Evolutionary conservation across 2,113 vertebrate genomes (phyloP).

Genomic region (Lepidothrix coronata): DNA sequence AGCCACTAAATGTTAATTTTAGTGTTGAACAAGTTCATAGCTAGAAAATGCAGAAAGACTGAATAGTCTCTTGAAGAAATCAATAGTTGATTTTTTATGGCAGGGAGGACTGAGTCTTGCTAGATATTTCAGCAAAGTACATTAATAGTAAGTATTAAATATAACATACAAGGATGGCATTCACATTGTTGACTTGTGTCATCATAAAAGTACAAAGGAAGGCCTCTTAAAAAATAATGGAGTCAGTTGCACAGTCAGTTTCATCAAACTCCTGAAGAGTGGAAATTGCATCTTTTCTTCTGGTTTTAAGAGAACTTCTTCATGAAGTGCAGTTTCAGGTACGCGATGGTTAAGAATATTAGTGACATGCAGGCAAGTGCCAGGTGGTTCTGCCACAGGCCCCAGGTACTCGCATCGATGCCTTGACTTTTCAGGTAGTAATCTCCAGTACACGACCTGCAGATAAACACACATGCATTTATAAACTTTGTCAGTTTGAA

Average conservation of each 20-base stretch:
- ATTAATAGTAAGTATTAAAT: not conserved
- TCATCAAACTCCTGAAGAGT: not conserved
- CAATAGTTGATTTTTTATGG: not conserved
- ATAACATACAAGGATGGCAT: not conserved
- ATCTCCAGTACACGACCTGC: constrained; percentile 80
- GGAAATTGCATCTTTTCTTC: not conserved
- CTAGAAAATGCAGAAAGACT: not conserved
- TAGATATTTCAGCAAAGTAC: not conserved
- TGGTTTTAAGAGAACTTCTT: constrained; percentile 85
- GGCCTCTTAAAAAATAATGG: not conserved
- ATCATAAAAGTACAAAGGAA: not conserved
- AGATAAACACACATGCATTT: not conserved
- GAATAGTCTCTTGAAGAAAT: not conserved
- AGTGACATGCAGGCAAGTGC: constrained; percentile 80
- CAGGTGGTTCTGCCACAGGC: constrained; percentile 88
- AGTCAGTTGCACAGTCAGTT: not conserved
- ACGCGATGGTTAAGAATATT: constrained; percentile 84
- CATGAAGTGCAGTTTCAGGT: constrained; percentile 86
- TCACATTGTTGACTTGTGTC: not conserved
- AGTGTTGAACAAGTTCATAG: not conserved
- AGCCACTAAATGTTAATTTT: not conserved
- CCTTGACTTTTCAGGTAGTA: constrained; percentile 77
- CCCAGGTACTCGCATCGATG: constrained; percentile 80
- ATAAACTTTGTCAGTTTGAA: not conserved
- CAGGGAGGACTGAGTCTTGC: not conserved